phyloP scores from a whole-genome alignment of 2,888 invertebrate species.

The Phortica okadai region DNA sequence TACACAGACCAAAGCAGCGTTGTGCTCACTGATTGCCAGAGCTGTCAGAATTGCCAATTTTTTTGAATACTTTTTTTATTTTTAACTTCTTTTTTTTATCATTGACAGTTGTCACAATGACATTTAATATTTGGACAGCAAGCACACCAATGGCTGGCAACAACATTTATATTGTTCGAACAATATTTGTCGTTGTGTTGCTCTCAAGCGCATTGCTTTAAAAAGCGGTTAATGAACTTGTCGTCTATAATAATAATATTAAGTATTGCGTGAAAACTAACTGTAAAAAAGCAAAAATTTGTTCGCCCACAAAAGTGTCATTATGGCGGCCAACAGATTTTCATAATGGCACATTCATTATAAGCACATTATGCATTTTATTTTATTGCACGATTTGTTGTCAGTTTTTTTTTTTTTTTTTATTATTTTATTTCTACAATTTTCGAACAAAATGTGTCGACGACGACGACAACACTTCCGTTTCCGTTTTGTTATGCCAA shows the following conservation, averaged over 20 bases:
- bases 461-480: slow-evolving; percentile 35
- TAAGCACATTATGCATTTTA: slow-evolving; percentile 34
- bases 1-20: slow-evolving; percentile 51
- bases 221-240: slow-evolving; percentile 21
- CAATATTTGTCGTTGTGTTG: slow-evolving; percentile 10
- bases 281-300: neutral
- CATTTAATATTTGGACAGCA: slow-evolving; percentile 70
- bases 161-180: neutral
- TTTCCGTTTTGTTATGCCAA: slow-evolving; percentile 43
- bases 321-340: slow-evolving; percentile 62
- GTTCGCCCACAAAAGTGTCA: slow-evolving; percentile 37
- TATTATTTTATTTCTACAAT: neutral
- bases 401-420: slow-evolving; percentile 42
- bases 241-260: no score
- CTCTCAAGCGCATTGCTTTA: neutral
- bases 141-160: slow-evolving; percentile 33
- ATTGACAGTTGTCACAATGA: slow-evolving; percentile 72
- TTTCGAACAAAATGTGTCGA: neutral
- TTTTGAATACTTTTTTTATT: slow-evolving; percentile 27
- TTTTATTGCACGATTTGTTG: slow-evolving; percentile 53
- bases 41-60: slow-evolving; percentile 66
- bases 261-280: slow-evolving; percentile 4
- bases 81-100: neutral
- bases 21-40: slow-evolving; percentile 59
- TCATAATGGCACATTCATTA: slow-evolving; percentile 59